Evolutionary conservation across 2,888 invertebrate species (phyloP).

Genomic region (Prostheceraeus crozeri): DNA sequence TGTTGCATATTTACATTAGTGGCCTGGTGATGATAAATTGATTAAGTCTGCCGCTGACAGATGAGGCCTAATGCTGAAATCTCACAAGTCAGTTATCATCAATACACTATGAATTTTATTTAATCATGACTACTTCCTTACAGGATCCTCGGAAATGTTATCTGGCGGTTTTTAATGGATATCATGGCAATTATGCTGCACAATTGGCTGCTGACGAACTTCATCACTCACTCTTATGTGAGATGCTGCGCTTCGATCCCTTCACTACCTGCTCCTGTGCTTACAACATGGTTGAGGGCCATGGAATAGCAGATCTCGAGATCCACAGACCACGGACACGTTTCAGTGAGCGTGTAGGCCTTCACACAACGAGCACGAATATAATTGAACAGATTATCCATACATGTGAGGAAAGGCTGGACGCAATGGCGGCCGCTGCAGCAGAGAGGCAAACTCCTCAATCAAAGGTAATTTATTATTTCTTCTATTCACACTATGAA

Average conservation of each 20-base stretch:
- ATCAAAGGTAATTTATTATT: no score
- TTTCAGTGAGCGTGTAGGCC: slow-evolving; percentile 43
- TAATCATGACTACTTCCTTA: no score
- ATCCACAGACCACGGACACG: slow-evolving; percentile 34
- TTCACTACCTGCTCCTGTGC: slow-evolving; percentile 45
- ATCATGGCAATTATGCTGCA: slow-evolving; percentile 16
- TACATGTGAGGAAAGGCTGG: slow-evolving; percentile 44
- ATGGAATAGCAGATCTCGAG: slow-evolving; percentile 41
- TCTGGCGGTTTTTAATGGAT: slow-evolving; percentile 8
- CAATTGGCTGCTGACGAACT: slow-evolving; percentile 48
- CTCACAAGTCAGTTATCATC: no score
- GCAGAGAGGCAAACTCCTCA: slow-evolving; percentile 22
- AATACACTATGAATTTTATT: no score
- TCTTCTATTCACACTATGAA: no score
- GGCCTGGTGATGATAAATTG: no score
- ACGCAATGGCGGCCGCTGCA: slow-evolving; percentile 25
- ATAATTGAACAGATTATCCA: slow-evolving; percentile 49
- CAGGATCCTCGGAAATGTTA: not conserved
- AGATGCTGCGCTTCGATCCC: slow-evolving; percentile 52
- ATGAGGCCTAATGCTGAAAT: no score
- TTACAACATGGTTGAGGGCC: slow-evolving; percentile 44
- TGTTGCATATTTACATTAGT: no score
- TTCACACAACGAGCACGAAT: slow-evolving; percentile 46
- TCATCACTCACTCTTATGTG: slow-evolving; percentile 48
- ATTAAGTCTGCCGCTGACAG: no score